Evolutionary conservation across 2,113 vertebrate species (phyloP).

Genomic region (Psophia crepitans): DNA sequence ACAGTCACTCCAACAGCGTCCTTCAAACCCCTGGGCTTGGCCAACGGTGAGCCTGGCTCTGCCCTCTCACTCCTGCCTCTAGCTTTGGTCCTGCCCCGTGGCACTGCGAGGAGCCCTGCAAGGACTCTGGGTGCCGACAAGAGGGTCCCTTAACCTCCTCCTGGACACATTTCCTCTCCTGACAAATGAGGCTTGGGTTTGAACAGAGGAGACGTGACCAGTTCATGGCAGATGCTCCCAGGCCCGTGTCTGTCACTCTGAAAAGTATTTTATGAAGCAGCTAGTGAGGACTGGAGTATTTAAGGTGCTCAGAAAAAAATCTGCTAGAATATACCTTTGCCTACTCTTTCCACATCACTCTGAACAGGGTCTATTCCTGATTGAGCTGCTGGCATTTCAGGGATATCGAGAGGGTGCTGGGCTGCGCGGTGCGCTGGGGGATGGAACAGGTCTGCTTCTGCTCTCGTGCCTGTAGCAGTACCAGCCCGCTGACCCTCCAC

Average conservation of each 20-base stretch:
- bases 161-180: not conserved
- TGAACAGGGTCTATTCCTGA: not conserved
- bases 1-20: constrained; percentile 93
- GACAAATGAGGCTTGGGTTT: not conserved
- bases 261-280: not conserved
- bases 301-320: not conserved
- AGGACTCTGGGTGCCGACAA: not conserved
- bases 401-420: not conserved
- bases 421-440: not conserved
- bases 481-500: not conserved
- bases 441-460: not conserved
- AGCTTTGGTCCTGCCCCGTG: not conserved
- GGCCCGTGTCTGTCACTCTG: not conserved
- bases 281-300: not conserved
- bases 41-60: constrained; percentile 79
- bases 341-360: not conserved
- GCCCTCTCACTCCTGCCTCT: not conserved
- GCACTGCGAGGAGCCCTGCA: not conserved
- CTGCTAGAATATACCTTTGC: not conserved
- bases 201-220: not conserved
- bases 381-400: accelerated
- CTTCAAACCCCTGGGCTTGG: constrained; percentile 93
- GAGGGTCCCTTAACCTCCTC: not conserved
- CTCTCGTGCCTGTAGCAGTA: not conserved
- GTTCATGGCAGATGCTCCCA: not conserved